These are phyloP conservation scores for Umimayanthus kanabou DNA, from an alignment of 92 coral and sea anemone species.

Conservation along the genomic window DNA sequence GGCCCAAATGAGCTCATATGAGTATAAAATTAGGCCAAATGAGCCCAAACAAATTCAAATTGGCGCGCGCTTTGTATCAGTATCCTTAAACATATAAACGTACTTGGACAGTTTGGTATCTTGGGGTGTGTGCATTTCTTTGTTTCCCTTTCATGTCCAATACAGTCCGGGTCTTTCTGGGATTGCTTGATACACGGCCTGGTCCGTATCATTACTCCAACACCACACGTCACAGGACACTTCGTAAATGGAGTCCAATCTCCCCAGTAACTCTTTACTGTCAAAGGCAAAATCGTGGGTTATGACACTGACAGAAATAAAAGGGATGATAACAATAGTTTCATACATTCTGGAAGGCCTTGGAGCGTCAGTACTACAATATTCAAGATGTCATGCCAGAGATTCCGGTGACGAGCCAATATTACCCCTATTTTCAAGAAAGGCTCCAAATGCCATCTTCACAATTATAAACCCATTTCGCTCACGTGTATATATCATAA, in stretches of 20 bases:
- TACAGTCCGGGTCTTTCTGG: neutral
- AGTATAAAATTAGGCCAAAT: neutral
- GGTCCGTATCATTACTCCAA: slow-evolving; percentile 9
- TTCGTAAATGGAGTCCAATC: neutral
- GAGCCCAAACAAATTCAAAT: neutral
- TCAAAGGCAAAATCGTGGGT: neutral
- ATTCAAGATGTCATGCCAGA: neutral
- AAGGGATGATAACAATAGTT: neutral
- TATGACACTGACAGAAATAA: neutral
- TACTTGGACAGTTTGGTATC: slow-evolving; percentile 27
- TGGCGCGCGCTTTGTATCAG: too few species aligned
- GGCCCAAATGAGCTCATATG: neutral
- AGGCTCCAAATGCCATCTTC: too few species aligned
- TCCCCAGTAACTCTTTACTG: slow-evolving; percentile 13
- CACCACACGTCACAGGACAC: slow-evolving; percentile 29
- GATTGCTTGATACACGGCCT: neutral
- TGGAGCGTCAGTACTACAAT: neutral
- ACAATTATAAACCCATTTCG: too few species aligned
- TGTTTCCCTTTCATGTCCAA: neutral
- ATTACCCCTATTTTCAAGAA: too few species aligned
- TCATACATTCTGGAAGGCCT: neutral
- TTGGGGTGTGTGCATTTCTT: neutral
- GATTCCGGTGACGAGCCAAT: too few species aligned
- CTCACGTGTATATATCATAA: too few species aligned
- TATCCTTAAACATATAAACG: neutral